Base-by-base conservation (phyloP, 1,140 invertebrate species). In the Cheumatopsyche charites region DNA sequence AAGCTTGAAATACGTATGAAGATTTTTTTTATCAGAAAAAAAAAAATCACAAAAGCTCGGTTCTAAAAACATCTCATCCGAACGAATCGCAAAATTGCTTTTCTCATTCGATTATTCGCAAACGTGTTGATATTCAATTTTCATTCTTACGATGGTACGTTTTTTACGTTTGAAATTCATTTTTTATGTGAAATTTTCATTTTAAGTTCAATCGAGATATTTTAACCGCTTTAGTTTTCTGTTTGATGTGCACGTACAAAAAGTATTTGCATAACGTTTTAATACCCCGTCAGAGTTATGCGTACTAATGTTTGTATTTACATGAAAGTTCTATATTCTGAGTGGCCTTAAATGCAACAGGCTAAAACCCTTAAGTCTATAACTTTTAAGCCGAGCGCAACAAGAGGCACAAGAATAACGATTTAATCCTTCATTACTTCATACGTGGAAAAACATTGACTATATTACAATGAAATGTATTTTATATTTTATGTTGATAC, bases 61-160 rank as follows among this genome's bases (percentile, higher is more conserved):
- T 19, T 45, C 12, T 15, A 7, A 52, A 36, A 52, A 52, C 47
- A 52, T 15, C 47, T 52, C 47, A 52, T 52, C 47, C 47, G 47
- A 52, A 19, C 15, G 19, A 52, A 52, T 52, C 47, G 47, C n/a
- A 52, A 52, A 52, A 52, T 52, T 52, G 47, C 47, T 52, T 52
- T 52, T 1, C 47, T 17, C 19, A 52, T 52, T 52, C 47, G 19
- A 52, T 52, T 52, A 52, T 19, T 52, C 19, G 47, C 19, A 1
- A 52, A 19, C 47, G 47, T 52, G 15, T 15, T 19, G 19, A 52
- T 52, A 17, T 52, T 52, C 15, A 17, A 17, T 52, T 52, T 47
- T 47, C 19, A 36, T 36, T 36, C 9, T 36, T 36, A 3, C 29
- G 29, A 36, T n/a, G 29, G 9, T 36, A 36, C 9, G n/a, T 36